Base-by-base conservation (phyloP, 1,140 invertebrate genomes). In the Forficula auricularia region DNA sequence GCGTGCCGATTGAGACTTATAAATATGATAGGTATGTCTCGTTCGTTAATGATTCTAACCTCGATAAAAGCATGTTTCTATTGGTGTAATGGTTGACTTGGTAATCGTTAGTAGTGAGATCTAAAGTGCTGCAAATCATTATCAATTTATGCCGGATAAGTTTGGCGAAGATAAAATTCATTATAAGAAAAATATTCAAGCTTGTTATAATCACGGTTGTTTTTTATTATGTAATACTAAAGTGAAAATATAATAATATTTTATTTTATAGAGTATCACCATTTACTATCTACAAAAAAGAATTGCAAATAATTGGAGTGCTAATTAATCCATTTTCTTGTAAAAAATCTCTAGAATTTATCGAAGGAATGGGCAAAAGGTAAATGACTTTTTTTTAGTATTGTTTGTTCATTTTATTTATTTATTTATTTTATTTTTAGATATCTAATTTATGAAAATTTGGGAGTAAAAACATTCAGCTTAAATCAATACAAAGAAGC, bases 241-340 rank as follows among this genome's bases (percentile, higher is more conserved):
- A 15, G 3, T 39, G 13, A 38, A 12, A 13, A 14, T 27, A 36
- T 39, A 39, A 41, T 8, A 30, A n/a, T 40, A n/a, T 46, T 47
- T 44, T 48, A 50, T 47, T 43, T 66, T 68, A 35, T 57, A 80
- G 75, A 40, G 48, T 73, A 3, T 66, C 68, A 22, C 70, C 71
- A 2, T 72, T 60, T 50, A 50, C 68, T 20, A 62, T 80, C 14
- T 78, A 68, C 52, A 64, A 64, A 48, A 77, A 72, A 46, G 76
- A 79, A 57, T 42, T 76, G 18, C 70, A 64, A 2, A 64, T 80
- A 10, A 53, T 73, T 22, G 75, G 75, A 2, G 71, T 75, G 0
- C 71, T 70, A 42, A 70, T 78, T 35, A 79, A 80, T 53, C 76
- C 74, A 0, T 77, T 68, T 49, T 67, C 66, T 12, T 78, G 76